Conservation (phyloP, 2,888 invertebrate species). For the Agrotis segetum region DNA sequence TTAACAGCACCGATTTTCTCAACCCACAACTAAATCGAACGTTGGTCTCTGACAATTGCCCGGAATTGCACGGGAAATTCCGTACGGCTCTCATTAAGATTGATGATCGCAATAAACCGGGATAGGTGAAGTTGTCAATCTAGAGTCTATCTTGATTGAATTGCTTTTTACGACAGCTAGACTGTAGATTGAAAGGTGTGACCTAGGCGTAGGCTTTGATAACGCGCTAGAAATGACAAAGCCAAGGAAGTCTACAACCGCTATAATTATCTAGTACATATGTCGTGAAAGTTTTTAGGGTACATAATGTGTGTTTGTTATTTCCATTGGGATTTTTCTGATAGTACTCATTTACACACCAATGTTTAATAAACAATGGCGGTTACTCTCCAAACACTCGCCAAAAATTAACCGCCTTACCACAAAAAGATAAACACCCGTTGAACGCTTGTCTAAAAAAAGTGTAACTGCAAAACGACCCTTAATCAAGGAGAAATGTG, state of each 20-base stretch:
- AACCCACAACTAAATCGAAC: not conserved
- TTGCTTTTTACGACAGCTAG: constrained; percentile 12
- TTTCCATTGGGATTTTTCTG: too few relatives aligned
- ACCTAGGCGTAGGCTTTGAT: not conserved
- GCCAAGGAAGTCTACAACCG: not conserved
- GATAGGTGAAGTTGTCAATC: constrained; percentile 13
- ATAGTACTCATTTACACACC: too few relatives aligned
- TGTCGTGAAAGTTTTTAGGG: too few relatives aligned
- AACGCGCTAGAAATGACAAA: not conserved
- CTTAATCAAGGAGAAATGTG: too few relatives aligned
- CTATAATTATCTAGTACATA: too few relatives aligned
- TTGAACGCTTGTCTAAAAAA: too few relatives aligned
- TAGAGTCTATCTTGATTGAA: constrained; percentile 6
- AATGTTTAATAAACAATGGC: too few relatives aligned
- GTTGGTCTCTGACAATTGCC: not conserved
- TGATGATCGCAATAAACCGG: constrained; percentile 17
- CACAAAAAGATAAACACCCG: too few relatives aligned
- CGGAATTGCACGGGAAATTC: constrained; percentile 17
- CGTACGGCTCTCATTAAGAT: constrained; percentile 21
- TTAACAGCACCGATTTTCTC: not conserved
- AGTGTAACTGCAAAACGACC: too few relatives aligned
- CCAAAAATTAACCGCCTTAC: too few relatives aligned
- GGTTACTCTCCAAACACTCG: too few relatives aligned
- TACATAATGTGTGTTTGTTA: too few relatives aligned
- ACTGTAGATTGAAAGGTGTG: constrained; percentile 6